phyloP scores from a whole-genome alignment of 1,140 invertebrate species.

The Parasteatoda tepidariorum region DNA sequence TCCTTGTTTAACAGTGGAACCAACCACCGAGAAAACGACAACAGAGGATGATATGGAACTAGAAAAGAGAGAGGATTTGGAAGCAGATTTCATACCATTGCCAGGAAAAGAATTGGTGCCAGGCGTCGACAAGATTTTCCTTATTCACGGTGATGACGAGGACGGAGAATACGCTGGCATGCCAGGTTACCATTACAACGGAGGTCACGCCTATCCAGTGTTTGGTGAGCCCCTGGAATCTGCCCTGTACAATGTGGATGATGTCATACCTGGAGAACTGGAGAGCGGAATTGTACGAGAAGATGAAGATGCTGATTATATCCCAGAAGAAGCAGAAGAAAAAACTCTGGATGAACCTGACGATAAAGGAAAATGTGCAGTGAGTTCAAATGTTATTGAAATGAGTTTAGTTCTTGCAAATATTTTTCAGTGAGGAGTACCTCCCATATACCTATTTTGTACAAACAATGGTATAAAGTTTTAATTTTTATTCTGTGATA shows the following conservation, averaged over 20 bases:
- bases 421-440: too few relatives aligned
- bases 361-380: slow-evolving; percentile 35
- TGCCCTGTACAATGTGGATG: slow-evolving; percentile 24
- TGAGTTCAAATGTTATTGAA: neutral
- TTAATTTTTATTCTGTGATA: too few relatives aligned
- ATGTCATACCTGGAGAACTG: slow-evolving; percentile 17
- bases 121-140: slow-evolving; percentile 38
- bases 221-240: slow-evolving; percentile 48
- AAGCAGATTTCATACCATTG: slow-evolving; percentile 49
- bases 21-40: neutral
- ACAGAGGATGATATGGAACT: slow-evolving; percentile 4
- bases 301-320: slow-evolving; percentile 1
- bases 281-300: slow-evolving; percentile 12
- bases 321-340: slow-evolving; percentile 35
- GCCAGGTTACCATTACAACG: slow-evolving; percentile 36
- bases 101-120: slow-evolving; percentile 44
- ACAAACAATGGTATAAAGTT: too few relatives aligned
- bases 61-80: slow-evolving; percentile 41
- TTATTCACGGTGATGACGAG: slow-evolving; percentile 31
- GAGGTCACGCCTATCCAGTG: slow-evolving; percentile 32
- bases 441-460: neutral
- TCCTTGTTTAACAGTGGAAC: too few relatives aligned
- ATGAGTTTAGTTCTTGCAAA: neutral
- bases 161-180: neutral
- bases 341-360: slow-evolving; percentile 26